Evolutionary conservation across 2,797 vertebrate species (phyloP).

Genomic region (Peromyscus attwateri): DNA sequence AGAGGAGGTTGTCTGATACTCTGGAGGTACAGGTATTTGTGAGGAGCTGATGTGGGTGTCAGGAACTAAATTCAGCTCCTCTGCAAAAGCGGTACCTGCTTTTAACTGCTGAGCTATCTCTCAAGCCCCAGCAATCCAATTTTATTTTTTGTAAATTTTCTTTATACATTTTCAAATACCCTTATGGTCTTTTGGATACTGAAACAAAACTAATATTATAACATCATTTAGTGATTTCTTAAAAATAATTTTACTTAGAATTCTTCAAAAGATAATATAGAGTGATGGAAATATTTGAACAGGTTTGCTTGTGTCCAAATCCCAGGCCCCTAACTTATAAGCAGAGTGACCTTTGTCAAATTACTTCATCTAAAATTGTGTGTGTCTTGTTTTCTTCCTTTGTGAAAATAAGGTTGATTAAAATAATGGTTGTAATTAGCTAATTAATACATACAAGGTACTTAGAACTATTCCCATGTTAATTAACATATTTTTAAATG

Average conservation of each 20-base stretch:
- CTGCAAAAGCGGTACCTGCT: background rate
- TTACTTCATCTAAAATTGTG: background rate
- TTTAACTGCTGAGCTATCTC: background rate
- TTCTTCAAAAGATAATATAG: background rate
- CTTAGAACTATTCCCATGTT: background rate
- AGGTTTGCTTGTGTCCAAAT: background rate
- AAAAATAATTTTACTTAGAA: conserved; percentile 28
- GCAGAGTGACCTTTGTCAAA: background rate
- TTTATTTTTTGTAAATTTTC: conserved; percentile 29
- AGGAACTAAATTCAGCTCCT: background rate
- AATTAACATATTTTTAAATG: background rate
- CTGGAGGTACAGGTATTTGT: background rate
- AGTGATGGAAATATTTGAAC: background rate
- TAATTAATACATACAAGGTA: background rate
- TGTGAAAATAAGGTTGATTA: background rate
- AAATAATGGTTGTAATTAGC: conserved; percentile 2
- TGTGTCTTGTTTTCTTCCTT: conserved; percentile 7
- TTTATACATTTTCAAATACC: conserved; percentile 41
- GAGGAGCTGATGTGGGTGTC: background rate
- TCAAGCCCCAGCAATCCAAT: background rate
- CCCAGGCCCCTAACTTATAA: background rate
- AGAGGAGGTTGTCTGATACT: background rate
- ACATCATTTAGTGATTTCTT: background rate
- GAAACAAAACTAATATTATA: conserved; percentile 19
- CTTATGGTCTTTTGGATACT: background rate